Evolutionary conservation across 2,888 invertebrate species (phyloP), one percentile per base, ranked within the genome.

Genomic region (Pyralis farinalis): DNA sequence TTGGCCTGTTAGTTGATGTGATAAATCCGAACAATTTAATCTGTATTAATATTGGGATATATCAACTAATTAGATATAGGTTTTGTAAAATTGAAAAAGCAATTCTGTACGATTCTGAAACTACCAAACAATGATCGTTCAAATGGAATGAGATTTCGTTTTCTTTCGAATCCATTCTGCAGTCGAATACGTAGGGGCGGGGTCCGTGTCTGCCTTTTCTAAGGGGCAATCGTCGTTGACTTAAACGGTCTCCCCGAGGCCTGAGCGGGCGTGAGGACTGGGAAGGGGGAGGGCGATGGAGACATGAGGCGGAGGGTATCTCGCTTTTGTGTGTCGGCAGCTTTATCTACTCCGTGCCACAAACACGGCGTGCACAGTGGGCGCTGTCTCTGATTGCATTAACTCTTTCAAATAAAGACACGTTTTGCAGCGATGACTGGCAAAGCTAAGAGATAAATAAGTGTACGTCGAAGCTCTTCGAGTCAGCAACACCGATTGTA

Each of bases 161-260:
- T 83, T 79, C 82, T 77, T 81, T 77, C 65, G 69, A 68, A 70
- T 70, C 65, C 57, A 63, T 71, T 72, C 66, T 64, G 66, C 65
- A 68, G 68, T 65, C 63, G 65, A 68, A 68, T 56, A 55, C 55
- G 63, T 61, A 59, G 57, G 53, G 59, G 54, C 53, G 55, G 62
- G 44, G 51, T 47, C 51, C 49, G 55, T n/a, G 58, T 58, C 56
- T 58, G 71, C 68, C 76, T 79, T 78, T 82, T 81, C 79, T 76
- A 65, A 72, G 75, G 64, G 77, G 77, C 81, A 81, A 81, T 80
- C 73, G 68, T 71, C 73, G 68, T 71, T 65, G 71, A 70, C 75
- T 77, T 80, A 78, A 78, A 76, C 68, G 73, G 51, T 71, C 70
- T 63, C 69, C 64, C 51, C 52, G 41, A 43, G 43, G 62, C 55